Conservation (phyloP, 2,113 vertebrate species). For the Halichoerus grypus region DNA sequence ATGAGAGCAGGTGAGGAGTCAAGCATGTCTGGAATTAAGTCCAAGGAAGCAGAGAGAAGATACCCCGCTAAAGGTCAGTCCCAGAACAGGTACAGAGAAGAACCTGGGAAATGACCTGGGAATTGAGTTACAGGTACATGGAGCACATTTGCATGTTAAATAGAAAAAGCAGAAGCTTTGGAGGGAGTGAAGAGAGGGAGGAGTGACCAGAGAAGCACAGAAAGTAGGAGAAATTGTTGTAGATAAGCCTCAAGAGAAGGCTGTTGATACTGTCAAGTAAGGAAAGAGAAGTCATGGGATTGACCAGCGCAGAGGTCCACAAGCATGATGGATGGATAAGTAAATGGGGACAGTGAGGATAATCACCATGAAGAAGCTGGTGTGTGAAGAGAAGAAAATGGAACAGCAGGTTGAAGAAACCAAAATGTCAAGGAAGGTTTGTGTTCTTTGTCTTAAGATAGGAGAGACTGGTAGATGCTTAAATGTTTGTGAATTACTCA, state of each 20-base stretch:
- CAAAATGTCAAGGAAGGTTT: no score
- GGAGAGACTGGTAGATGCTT: background rate
- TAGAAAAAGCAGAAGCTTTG: background rate
- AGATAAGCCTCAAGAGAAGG: background rate
- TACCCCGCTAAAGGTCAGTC: background rate
- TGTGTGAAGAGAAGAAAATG: background rate
- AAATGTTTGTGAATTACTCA: background rate
- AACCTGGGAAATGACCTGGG: background rate
- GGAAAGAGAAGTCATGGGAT: background rate
- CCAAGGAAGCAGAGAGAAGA: background rate
- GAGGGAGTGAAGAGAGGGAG: background rate
- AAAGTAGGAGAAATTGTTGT: background rate
- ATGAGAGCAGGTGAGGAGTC: background rate
- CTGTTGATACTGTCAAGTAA: background rate
- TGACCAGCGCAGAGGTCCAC: background rate
- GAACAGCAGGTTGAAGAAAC: background rate
- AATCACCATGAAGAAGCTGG: rapidly evolving
- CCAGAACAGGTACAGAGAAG: background rate
- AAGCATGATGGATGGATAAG: no score
- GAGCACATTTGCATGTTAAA: background rate
- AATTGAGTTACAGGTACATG: background rate
- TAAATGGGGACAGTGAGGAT: background rate
- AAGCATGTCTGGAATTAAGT: background rate
- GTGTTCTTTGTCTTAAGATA: background rate
- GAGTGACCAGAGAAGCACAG: rapidly evolving